A percentile compares a stretch with the other conserved stretches of the same genome.
Evolutionary conservation across 2,797 vertebrate species (phyloP).

Genomic region (Tarsius wallacei): DNA sequence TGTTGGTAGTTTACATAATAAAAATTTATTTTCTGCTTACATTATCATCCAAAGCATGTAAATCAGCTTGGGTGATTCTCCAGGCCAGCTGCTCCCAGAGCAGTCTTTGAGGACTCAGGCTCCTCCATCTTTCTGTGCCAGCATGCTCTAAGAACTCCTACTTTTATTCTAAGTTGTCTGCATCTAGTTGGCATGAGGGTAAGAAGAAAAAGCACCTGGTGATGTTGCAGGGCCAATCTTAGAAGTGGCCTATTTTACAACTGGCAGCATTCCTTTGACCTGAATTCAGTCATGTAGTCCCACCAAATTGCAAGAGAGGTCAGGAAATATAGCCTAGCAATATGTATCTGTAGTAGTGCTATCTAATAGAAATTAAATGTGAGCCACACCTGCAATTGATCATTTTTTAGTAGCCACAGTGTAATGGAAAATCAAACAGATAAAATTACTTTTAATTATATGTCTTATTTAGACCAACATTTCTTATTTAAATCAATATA

Average conservation of each 20-base stretch:
- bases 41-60: background rate
- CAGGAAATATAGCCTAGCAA: background rate
- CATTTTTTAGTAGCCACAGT: slow-evolving; percentile 45
- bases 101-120: background rate
- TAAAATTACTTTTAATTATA: background rate
- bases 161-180: background rate
- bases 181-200: background rate
- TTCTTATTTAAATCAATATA: background rate
- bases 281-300: background rate
- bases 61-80: fast-evolving
- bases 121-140: background rate
- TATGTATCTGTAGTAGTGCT: background rate
- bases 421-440: slow-evolving; percentile 14
- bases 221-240: background rate
- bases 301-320: background rate
- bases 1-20: background rate
- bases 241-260: background rate
- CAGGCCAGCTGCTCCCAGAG: background rate
- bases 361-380: slow-evolving; percentile 40
- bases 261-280: background rate
- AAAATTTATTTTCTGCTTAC: background rate
- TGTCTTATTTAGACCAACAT: background rate
- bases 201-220: background rate
- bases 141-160: background rate
- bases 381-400: background rate